Conservation (phyloP, 2,888 invertebrate species). For the Arenicola marina region DNA sequence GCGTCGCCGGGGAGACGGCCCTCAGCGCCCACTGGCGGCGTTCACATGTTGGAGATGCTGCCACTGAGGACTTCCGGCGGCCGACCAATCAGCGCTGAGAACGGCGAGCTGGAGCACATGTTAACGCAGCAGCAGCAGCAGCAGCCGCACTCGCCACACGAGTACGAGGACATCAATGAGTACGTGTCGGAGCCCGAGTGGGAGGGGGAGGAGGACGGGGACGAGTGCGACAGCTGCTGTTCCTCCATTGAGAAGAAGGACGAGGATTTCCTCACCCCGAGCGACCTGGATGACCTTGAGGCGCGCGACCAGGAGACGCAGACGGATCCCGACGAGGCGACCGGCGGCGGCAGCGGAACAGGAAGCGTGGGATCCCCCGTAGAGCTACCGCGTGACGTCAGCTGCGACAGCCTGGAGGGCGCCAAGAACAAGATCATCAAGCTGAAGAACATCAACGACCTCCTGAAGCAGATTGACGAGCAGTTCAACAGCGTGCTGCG, state of each 20-base stretch:
- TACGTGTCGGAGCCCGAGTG: background rate
- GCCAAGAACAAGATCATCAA: slow-evolving; percentile 15
- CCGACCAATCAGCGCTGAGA: background rate
- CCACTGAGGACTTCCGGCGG: background rate
- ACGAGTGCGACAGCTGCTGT: slow-evolving; percentile 2
- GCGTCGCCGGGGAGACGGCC: background rate
- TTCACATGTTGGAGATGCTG: background rate
- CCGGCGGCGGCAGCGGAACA: background rate
- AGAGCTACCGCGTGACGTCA: background rate
- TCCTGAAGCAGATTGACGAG: slow-evolving; percentile 21
- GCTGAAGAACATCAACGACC: slow-evolving; percentile 21
- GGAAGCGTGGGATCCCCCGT: background rate
- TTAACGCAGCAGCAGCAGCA: background rate
- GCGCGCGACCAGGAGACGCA: background rate
- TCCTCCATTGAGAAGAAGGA: background rate
- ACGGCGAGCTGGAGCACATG: background rate
- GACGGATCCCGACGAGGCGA: background rate
- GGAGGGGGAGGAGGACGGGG: background rate
- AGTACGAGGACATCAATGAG: background rate
- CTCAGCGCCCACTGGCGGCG: background rate
- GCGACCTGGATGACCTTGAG: background rate
- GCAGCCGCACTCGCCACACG: background rate
- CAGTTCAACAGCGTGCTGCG: slow-evolving; percentile 20
- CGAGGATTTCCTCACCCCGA: background rate
- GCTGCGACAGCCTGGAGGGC: background rate